Evolutionary conservation across 2,113 vertebrate genomes (phyloP), one percentile per base, ranked within the genome.

Genomic region (Ciconia maguari): DNA sequence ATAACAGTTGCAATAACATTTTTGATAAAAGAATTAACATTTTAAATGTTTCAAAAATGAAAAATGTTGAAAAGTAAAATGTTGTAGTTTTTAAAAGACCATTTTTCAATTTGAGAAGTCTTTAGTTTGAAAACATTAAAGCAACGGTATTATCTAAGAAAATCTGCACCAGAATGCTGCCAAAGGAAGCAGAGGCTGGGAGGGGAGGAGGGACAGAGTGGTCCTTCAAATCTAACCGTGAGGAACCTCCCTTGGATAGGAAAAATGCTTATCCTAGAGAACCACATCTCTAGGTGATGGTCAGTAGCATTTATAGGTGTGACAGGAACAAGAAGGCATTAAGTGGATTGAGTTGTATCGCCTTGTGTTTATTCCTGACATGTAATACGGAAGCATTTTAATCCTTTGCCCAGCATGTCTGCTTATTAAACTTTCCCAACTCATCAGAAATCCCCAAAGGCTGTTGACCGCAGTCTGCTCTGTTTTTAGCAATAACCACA

Each of bases 1-100:
- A 70, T 94, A 94, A 88, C 46, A 78, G 91, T 93, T 88, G 25
- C 58, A 95, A 36, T 91, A 93, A 83, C 11, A 55, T 72, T 91
- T 90, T 80, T 91, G 38, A 94, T 90, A 94, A 95, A 88, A 87
- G 84, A 91, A 95, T 94, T 94, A 94, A 58, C 74, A 79, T 94
- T 82, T 94, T 25, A 95, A 94, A 89, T 87, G 30, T 81, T 89
- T 24, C 66, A 83, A 84, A 91, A 93, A 69, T 77, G 49, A 91
- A 85, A 89, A 94, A 76, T 62, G 8, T 83, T 86, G 66, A 69
- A 74, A 85, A 91, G 48, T 77, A 85, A 70, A 83, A 94, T 86
- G 55, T 52, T 75, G 42, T 41, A 0, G 0, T 70, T 94, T 93
- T 93, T 54, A 58, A 84, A 92, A 79, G n/a, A 49, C 15, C 3